Evolutionary conservation across 2,797 vertebrate species (phyloP), one percentile per base, ranked within the genome.

Genomic region (Steatocranus sp.): DNA sequence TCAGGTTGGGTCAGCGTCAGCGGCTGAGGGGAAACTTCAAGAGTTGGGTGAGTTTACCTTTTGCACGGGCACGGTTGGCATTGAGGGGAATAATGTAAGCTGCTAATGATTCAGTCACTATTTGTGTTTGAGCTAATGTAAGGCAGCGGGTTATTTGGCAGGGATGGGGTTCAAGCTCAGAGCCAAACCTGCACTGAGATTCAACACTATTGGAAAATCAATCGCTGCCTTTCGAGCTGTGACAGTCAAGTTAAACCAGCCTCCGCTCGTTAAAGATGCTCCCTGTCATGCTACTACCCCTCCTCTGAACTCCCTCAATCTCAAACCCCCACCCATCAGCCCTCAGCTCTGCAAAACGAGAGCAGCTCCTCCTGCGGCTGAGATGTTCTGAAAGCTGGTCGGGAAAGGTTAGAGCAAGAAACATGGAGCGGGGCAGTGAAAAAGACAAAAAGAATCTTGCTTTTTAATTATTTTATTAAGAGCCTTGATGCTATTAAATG

Each of bases 401-500:
- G 80, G 82, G 63, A 93, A 93, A 95, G 93, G 94, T 95, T 94
- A 95, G 85, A 77, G 79, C 74, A 86, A 91, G 85, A 93, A 94
- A 89, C 86, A 77, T 75, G 85, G 90, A 95, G 79, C n/a, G 84
- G 91, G 94, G 92, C 91, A 87, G 91, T 77, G 79, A 83, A 93
- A 94, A 93, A 95, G 91, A 95, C 92, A 91, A 93, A 95, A 93
- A 94, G 79, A 94, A 93, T 94, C 94, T 91, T 94, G 88, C 83
- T 85, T 94, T 94, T 93, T 91, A 95, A 95, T 94, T 93, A 87
- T 95, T 96, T 96, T 94, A 95, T 96, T 94, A 95, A 92, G 88
- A 93, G 91, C 88, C 94, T 93, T 93, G 92, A 95, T 95, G 95
- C 86, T 95, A 95, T 96, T 95, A 95, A 96, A 96, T 94, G 95